Conservation (phyloP, 2,113 vertebrate genomes). For the Vombatus ursinus region DNA sequence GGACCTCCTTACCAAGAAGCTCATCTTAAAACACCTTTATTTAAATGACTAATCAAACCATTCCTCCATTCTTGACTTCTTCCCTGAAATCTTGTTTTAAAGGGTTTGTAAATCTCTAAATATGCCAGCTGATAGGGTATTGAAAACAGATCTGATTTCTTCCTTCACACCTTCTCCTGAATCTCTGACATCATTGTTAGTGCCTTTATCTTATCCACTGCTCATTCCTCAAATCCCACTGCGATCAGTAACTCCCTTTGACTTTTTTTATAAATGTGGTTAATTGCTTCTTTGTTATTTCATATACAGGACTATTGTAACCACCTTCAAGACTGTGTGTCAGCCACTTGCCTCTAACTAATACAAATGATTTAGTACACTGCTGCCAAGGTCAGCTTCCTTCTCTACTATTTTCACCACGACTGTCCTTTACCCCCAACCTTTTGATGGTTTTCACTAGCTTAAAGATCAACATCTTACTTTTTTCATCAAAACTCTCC, state of each 20-base stretch:
- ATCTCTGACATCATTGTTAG: not conserved
- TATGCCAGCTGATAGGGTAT: not conserved
- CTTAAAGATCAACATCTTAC: not conserved
- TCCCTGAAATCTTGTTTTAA: not conserved
- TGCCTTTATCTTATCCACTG: not conserved
- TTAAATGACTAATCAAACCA: not conserved
- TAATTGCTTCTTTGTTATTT: not conserved
- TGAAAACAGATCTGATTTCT: not conserved
- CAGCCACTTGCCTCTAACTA: not conserved
- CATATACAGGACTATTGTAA: not conserved
- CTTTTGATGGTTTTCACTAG: not conserved
- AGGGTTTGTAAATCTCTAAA: not conserved
- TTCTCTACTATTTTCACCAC: not conserved
- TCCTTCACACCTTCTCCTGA: not conserved
- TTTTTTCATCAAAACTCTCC: conserved; percentile 19
- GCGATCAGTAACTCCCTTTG: not conserved
- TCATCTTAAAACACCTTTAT: not conserved
- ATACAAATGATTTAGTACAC: not conserved
- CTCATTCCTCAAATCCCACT: not conserved
- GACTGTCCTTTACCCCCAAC: not conserved
- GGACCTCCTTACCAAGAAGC: too few species aligned
- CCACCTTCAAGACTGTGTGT: not conserved
- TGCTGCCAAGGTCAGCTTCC: not conserved
- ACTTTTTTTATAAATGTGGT: not conserved
- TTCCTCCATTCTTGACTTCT: not conserved